Evolutionary conservation across 2,888 invertebrate species (phyloP), one percentile per base, ranked within the genome.

Genomic region (Eupithecia subfuscata): DNA sequence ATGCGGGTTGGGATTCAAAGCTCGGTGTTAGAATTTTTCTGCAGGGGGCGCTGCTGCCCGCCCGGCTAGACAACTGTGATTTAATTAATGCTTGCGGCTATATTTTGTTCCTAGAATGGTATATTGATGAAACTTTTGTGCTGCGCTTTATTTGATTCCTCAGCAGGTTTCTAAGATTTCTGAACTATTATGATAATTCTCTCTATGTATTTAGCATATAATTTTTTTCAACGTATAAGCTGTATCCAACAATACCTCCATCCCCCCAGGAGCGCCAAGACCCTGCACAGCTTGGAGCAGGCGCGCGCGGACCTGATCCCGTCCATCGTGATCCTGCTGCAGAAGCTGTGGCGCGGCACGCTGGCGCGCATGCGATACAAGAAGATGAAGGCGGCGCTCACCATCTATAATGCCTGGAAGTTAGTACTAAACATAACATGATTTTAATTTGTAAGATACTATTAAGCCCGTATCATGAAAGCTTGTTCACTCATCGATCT

Each of bases 281-380:
- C 99, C 0, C 93, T 99, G 73, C 99, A 99, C 90, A 96, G 97
- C 0, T 92, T 99, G 84, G 99, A 99, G 91, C 97, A 96, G 88
- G 96, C 97, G 68, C 96, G 99, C 82, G 97, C 98, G 71, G 97
- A 97, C 81, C 96, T 98, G 88, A 97, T 99, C 79, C 99, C 99
- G 0, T 97, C 97, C 76, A 98, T 99, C 82, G 98, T 98, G 73
- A 96, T 98, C 45, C 96, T 99, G 86, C 96, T 99, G 82, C 99
- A 99, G 95, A 99, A 99, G 95, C 97, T 98, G 91, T 98, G 99
- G 96, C 96, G 99, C 83, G 99, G 98, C 37, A 92, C 96, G 77
- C 86, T 97, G 37, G 98, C 97, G 14, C 95, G 99, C 34, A 96
- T 96, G 86, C 96, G 97, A 70, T 99, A 97, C 91, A 96, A 97